Evolutionary conservation across 2,888 invertebrate genomes (phyloP).

Genomic region (Dicyrtoma fusca): DNA sequence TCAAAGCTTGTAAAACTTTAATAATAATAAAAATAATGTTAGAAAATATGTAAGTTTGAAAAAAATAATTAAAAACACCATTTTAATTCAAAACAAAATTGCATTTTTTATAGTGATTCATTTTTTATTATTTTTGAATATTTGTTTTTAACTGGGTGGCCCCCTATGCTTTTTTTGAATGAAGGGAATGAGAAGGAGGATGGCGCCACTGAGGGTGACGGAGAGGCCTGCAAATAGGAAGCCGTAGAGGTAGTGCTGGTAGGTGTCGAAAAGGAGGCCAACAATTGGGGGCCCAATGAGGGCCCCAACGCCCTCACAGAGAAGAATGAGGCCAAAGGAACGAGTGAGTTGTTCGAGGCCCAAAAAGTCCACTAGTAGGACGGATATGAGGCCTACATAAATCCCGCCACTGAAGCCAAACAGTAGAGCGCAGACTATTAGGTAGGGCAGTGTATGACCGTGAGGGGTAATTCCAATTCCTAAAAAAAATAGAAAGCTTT

Average conservation of each 20-base stretch:
- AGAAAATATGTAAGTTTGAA: too few species aligned
- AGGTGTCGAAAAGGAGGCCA: conserved; percentile 59
- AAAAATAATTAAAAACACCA: too few species aligned
- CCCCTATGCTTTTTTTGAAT: too few species aligned
- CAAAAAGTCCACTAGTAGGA: conserved; percentile 89
- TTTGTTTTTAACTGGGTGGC: too few species aligned
- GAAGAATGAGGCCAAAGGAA: conserved; percentile 86
- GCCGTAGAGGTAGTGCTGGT: conserved; percentile 61
- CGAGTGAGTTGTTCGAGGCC: conserved; percentile 92
- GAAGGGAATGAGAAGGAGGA: neutral
- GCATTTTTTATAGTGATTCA: too few species aligned
- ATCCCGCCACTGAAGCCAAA: conserved; percentile 93
- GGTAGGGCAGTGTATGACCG: too few species aligned
- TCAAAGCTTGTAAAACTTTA: too few species aligned
- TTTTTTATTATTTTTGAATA: too few species aligned
- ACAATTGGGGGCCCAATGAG: conserved; percentile 90
- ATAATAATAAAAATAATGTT: too few species aligned
- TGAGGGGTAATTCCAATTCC: too few species aligned
- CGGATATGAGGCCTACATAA: conserved; percentile 94
- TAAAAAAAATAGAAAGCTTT: too few species aligned
- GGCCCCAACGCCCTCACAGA: conserved; percentile 93
- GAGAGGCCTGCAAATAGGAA: conserved; percentile 86
- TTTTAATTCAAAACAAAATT: too few species aligned
- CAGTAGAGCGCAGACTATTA: conserved; percentile 58
- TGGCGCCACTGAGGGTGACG: conserved; percentile 77